Percentiles rank a stretch among this genome's conserved stretches.
These are phyloP conservation scores for Lagodon rhomboides DNA, from an alignment of 2,797 vertebrate genomes.

Conservation along the genomic window DNA sequence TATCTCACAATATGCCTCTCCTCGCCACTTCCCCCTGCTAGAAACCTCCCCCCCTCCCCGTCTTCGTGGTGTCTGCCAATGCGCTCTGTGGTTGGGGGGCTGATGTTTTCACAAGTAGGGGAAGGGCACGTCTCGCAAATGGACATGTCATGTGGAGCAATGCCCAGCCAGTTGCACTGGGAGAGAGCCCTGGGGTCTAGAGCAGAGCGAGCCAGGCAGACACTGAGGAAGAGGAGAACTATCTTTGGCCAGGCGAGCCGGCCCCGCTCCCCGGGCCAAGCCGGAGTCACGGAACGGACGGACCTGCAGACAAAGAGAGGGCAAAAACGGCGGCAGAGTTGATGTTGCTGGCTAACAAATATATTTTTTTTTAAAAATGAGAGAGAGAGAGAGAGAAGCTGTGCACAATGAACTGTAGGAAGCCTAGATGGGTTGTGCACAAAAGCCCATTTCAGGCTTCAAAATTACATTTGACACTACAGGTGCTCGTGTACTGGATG, in stretches of 20 bases:
- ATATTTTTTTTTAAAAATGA: no score
- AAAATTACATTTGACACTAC: slow-evolving; percentile 4
- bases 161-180: slow-evolving; percentile 63
- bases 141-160: slow-evolving; percentile 71
- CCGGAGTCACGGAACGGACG: slow-evolving; percentile 44
- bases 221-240: slow-evolving; percentile 52
- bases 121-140: slow-evolving; percentile 70
- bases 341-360: slow-evolving; percentile 32
- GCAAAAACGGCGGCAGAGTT: slow-evolving; percentile 12
- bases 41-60: background rate
- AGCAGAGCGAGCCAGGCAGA: slow-evolving; percentile 61
- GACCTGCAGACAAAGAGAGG: slow-evolving; percentile 33
- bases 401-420: background rate
- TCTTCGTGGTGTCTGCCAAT: slow-evolving; percentile 30
- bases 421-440: background rate
- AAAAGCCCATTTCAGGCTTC: background rate
- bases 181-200: slow-evolving; percentile 51
- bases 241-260: slow-evolving; percentile 59
- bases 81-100: slow-evolving; percentile 54
- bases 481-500: background rate
- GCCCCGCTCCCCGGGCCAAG: slow-evolving; percentile 50
- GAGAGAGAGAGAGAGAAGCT: background rate
- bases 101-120: slow-evolving; percentile 54
- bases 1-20: background rate
- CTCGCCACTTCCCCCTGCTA: background rate